phyloP scores from a whole-genome alignment of 1,140 invertebrate species.

The Lethrus apterus region DNA sequence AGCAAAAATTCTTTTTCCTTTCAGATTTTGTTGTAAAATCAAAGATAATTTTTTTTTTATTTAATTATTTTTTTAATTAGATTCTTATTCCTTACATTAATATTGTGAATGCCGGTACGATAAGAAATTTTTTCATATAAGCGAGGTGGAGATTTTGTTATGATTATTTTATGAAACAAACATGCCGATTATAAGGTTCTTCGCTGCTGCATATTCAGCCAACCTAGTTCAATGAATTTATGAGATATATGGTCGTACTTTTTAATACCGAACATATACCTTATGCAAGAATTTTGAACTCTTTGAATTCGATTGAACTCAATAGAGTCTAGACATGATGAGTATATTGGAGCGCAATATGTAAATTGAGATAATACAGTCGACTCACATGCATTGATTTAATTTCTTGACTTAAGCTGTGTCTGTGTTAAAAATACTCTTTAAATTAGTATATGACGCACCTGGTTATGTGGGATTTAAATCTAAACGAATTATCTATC shows the following conservation, averaged over 20 bases:
- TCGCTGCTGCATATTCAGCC: conserved; percentile 5
- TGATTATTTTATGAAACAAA: conserved; percentile 1
- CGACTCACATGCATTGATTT: no score
- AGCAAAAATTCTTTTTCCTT: no score
- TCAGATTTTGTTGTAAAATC: no score
- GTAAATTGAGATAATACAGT: not conserved
- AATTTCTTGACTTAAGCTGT: no score
- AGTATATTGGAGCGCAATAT: conserved; percentile 5
- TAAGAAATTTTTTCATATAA: conserved; percentile 4
- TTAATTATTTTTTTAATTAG: no score
- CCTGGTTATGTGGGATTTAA: no score
- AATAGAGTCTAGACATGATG: not conserved
- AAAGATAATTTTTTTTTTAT: no score
- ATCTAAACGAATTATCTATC: no score
- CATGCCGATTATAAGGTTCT: conserved; percentile 3
- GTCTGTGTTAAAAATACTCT: no score
- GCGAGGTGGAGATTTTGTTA: not conserved
- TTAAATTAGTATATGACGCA: no score
- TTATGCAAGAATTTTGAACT: conserved; percentile 11
- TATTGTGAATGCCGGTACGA: conserved; percentile 1
- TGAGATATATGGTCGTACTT: conserved; percentile 3
- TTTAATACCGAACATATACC: conserved; percentile 5
- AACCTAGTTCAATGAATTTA: not conserved
- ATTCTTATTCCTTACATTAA: not conserved
- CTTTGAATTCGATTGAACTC: conserved; percentile 3